phyloP scores from a whole-genome alignment of 2,888 invertebrate species.

The Petrophora chlorosata region DNA sequence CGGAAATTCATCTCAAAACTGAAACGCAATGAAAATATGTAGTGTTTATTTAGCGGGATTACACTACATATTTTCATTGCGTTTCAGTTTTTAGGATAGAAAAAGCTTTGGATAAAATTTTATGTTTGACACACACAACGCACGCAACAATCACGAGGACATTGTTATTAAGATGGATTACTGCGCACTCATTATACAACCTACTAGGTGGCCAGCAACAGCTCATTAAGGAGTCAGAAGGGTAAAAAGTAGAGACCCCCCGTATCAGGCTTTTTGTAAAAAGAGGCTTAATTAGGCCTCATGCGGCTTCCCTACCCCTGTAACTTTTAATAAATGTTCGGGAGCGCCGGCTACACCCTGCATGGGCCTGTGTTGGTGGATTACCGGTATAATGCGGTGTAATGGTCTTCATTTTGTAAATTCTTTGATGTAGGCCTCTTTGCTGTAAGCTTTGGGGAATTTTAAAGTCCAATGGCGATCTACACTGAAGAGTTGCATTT shows the following conservation, averaged over 20 bases:
- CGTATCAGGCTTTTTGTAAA: constrained; percentile 76
- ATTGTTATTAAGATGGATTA: neutral
- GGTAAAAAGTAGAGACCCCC: constrained; percentile 72
- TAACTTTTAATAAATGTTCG: constrained; percentile 84
- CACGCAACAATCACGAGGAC: no score
- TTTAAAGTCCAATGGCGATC: neutral
- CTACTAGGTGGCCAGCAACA: constrained; percentile 61
- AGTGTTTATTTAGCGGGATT: no score
- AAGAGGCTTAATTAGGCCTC: constrained; percentile 83
- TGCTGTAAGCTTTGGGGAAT: neutral
- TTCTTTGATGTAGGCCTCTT: constrained; percentile 22
- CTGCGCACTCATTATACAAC: constrained; percentile 9
- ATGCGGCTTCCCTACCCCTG: constrained; percentile 82
- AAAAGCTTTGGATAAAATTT: no score
- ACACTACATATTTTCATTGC: no score
- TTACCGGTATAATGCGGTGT: constrained; percentile 36
- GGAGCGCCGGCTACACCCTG: constrained; percentile 63
- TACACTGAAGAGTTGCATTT: no score
- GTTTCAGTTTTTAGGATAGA: no score
- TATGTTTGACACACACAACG: no score
- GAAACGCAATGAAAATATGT: no score
- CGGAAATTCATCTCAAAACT: no score
- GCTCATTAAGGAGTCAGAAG: constrained; percentile 82
- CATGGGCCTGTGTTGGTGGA: constrained; percentile 39
- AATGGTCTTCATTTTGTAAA: constrained; percentile 34